Base-by-base conservation (phyloP, 2,888 invertebrate genomes). In the Ethmia dodecea region DNA sequence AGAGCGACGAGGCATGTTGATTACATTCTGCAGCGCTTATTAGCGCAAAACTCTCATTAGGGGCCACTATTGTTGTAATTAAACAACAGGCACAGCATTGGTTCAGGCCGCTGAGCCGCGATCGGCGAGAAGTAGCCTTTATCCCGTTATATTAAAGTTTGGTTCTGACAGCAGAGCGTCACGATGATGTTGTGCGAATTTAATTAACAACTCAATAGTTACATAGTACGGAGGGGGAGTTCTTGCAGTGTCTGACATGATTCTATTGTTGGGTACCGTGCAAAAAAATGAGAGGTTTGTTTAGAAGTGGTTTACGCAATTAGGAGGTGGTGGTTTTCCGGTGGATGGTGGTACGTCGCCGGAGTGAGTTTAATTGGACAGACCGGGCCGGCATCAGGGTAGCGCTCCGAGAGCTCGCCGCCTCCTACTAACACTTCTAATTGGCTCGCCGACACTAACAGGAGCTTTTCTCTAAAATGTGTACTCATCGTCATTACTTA, bases 21-120 rank as follows among this genome's bases (percentile, higher is more conserved):
- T 84, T 84, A 84, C 83, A 83, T 83, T 86, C 78, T 83, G 79
- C 74, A 77, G 81, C 72, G 77, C 83, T 84, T 86, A 84, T 84
- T 84, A 86, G 76, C 76, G 79, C 81, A 80, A 42, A 81, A 81
- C 75, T 81, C 84, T 84, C 83, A 83, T 84, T 84, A 86, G 81
- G 74, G 76, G 71, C 75, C 72, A 83, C 84, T 84, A 84, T 84
- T 86, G 84, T 86, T 84, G 80, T 83, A 84, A 86, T 84, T 86
- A 81, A 84, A 83, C 81, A 78, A 78, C 77, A 73, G 71, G 69
- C 70, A n/a, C n/a, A 69, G 73, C 68, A 68, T 66, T 68, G 63
- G 65, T 65, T 65, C 62, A 56, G 61, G 58, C 61, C 58, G 60
- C 10, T 42, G 51, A 53, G 52, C 42, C 31, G 40, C 41, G 22